These are phyloP conservation scores for Pipistrellus pygmaeus DNA, from an alignment of 2,797 vertebrate species.

Conservation along the genomic window DNA sequence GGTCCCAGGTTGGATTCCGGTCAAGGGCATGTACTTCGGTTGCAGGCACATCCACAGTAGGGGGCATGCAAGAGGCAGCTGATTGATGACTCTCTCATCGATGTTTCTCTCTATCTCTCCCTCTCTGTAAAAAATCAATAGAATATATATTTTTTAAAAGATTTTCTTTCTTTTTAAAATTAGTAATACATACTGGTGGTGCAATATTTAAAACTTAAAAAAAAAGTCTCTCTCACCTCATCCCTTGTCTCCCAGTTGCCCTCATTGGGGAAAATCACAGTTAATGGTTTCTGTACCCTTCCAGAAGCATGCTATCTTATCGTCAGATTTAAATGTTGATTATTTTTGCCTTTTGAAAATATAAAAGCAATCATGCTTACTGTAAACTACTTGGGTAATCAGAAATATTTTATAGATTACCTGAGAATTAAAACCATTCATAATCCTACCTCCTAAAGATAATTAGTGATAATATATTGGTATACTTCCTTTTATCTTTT, in stretches of 20 bases:
- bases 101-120: no score
- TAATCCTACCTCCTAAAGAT: background rate
- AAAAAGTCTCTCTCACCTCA: background rate
- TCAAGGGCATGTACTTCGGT: no score
- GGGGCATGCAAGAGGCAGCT: no score
- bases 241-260: background rate
- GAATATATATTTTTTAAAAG: background rate
- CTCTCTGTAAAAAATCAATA: no score
- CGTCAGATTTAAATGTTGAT: conserved; percentile 16
- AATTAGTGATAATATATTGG: background rate
- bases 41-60: no score
- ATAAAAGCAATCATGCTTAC: conserved; percentile 32
- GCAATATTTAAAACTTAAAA: conserved; percentile 31
- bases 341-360: conserved; percentile 61
- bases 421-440: conserved; percentile 26
- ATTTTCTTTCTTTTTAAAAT: conserved; percentile 7
- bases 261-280: background rate
- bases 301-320: background rate
- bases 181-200: background rate
- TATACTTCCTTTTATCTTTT: background rate
- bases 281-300: background rate
- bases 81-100: no score
- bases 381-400: background rate
- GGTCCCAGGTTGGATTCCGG: no score
- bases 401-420: background rate